These are phyloP conservation scores for Neopipo cinnamomea DNA, from an alignment of 2,113 vertebrate genomes.

Conservation along the genomic window DNA sequence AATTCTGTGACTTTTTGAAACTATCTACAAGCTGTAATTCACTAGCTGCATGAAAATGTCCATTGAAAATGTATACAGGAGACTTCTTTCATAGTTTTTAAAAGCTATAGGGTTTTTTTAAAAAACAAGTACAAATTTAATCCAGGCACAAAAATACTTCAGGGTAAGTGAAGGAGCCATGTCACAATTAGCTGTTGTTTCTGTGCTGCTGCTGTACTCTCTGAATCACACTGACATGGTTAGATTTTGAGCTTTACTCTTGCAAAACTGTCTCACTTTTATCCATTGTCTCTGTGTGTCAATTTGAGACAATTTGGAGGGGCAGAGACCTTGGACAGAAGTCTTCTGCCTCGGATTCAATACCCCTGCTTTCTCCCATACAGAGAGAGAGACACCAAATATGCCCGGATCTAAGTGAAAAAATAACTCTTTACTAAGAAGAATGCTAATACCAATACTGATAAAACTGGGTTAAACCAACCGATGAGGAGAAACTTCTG, in stretches of 20 bases:
- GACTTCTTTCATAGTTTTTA: not conserved
- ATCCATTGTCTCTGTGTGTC: not conserved
- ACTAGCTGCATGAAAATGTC: not conserved
- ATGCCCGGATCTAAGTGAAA: not conserved
- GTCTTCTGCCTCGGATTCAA: not conserved
- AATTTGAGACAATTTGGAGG: not conserved
- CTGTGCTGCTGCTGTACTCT: not conserved
- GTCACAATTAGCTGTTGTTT: not conserved
- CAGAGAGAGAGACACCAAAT: not conserved
- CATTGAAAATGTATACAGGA: not conserved
- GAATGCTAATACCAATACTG: not conserved
- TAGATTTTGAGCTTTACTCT: not conserved
- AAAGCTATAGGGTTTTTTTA: not conserved
- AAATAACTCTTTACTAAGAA: not conserved
- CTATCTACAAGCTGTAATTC: not conserved
- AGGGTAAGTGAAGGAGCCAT: not conserved
- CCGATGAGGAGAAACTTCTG: not conserved
- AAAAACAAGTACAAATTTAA: not conserved
- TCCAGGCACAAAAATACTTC: not conserved
- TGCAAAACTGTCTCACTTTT: not conserved
- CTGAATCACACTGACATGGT: not conserved
- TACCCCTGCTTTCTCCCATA: not conserved
- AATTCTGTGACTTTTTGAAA: not conserved
- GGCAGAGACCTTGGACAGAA: not conserved
- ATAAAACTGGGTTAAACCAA: not conserved